Percentiles rank a stretch among this genome's conserved stretches.
Evolutionary conservation across 2,797 vertebrate species (phyloP).

Genomic region (Pteronotus mesoamericanus): DNA sequence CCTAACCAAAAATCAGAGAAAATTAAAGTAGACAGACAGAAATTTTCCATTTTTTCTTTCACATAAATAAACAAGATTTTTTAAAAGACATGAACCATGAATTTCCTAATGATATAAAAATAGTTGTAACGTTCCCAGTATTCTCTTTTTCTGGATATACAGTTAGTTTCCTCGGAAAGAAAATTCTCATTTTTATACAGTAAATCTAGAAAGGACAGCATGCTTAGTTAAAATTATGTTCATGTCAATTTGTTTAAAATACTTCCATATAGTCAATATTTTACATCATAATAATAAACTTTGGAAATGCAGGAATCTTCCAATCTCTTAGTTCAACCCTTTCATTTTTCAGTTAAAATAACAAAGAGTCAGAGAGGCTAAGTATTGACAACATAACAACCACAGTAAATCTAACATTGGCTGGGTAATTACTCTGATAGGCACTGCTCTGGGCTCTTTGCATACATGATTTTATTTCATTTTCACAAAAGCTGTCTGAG

Average conservation of each 20-base stretch:
- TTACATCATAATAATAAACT: slow-evolving; percentile 40
- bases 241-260: slow-evolving; percentile 63
- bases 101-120: slow-evolving; percentile 7
- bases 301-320: background rate
- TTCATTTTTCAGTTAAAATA: slow-evolving; percentile 5
- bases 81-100: background rate
- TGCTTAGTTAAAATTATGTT: slow-evolving; percentile 33
- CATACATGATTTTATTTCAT: background rate
- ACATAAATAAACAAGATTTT: slow-evolving; percentile 3
- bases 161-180: background rate
- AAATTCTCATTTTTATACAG: background rate
- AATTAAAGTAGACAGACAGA: slow-evolving; percentile 62
- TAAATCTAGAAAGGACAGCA: slow-evolving; percentile 3
- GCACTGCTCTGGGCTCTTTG: background rate
- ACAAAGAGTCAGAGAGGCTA: background rate
- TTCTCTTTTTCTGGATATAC: slow-evolving; percentile 30
- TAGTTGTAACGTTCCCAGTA: background rate
- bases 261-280: slow-evolving; percentile 15
- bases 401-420: background rate
- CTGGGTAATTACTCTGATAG: background rate
- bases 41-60: background rate
- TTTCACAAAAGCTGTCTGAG: background rate
- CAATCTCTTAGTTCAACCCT: background rate
- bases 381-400: background rate
- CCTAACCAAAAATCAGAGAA: slow-evolving; percentile 66